phyloP scores from a whole-genome alignment of 2,113 vertebrate genomes.

The Onychorhynchus coronatus region DNA sequence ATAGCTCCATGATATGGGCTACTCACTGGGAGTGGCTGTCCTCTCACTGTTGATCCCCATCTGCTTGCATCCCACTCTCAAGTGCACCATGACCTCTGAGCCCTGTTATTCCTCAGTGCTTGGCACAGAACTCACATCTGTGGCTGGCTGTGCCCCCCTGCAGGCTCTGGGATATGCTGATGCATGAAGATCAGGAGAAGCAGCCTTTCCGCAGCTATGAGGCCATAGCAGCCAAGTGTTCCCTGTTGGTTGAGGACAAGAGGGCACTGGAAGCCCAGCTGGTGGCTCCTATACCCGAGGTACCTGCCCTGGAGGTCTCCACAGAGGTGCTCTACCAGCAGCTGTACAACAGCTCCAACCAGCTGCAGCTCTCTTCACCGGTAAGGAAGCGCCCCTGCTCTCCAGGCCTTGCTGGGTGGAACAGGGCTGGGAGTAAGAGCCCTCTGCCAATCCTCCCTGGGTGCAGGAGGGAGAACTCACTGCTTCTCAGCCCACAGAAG shows the following conservation, averaged over 20 bases:
- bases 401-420: not conserved
- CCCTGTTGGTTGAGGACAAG: not conserved
- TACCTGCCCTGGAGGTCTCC: constrained; percentile 21
- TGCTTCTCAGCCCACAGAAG: not conserved
- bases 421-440: not conserved
- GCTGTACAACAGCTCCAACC: constrained; percentile 16
- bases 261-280: constrained; percentile 4
- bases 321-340: not conserved
- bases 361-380: constrained; percentile 9
- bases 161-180: constrained; percentile 47
- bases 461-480: not conserved
- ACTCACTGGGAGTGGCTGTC: not conserved
- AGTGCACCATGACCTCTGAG: not conserved
- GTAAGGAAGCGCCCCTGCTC: not conserved
- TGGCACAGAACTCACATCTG: not conserved
- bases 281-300: not conserved
- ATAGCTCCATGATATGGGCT: not conserved
- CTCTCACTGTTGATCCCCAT: not conserved
- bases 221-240: not conserved
- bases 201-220: not conserved
- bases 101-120: not conserved
- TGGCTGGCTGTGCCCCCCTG: not conserved
- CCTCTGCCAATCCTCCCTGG: not conserved
- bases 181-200: not conserved
- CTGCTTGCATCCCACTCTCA: not conserved